A percentile compares a stretch with the other conserved stretches of the same genome.
phyloP scores from a whole-genome alignment of 2,888 invertebrate genomes.

The Andrena praecox region DNA sequence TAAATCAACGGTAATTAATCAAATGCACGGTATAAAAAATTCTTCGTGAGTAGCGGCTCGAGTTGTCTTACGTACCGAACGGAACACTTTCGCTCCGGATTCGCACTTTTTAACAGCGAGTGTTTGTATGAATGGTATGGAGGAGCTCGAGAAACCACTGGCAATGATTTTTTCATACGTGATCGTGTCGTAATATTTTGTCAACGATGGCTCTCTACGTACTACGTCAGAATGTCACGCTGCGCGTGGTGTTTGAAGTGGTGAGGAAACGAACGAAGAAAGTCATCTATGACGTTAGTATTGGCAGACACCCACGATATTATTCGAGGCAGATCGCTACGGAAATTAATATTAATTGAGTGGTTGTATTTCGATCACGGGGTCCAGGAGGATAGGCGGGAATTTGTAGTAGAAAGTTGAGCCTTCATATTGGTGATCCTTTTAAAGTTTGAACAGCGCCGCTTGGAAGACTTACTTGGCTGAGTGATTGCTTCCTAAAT shows the following conservation, averaged over 20 bases:
- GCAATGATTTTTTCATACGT: conserved; percentile 2
- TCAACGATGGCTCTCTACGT: conserved; percentile 42
- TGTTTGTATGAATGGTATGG: background rate
- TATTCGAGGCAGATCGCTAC: conserved; percentile 37
- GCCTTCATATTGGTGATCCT: background rate
- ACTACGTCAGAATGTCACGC: background rate
- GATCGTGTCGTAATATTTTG: conserved; percentile 9
- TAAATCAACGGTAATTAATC: conserved; percentile 18
- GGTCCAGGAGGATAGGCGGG: background rate
- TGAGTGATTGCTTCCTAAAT: background rate
- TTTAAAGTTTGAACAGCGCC: background rate
- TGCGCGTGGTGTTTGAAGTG: background rate
- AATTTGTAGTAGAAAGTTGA: background rate
- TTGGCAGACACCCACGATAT: conserved; percentile 6
- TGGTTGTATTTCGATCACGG: background rate
- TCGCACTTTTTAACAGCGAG: background rate
- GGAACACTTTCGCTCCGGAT: too few species aligned
- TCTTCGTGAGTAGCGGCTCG: conserved; percentile 23
- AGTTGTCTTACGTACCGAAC: background rate
- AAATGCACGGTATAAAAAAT: conserved; percentile 24
- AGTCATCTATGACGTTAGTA: conserved; percentile 38
- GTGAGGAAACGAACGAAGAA: conserved; percentile 24
- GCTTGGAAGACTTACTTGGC: background rate
- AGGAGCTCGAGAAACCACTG: conserved; percentile 36
- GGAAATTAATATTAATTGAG: too few species aligned